These are phyloP conservation scores for Paralinhomoeus sp. DNA, from an alignment of 2,888 invertebrate genomes.

Conservation along the genomic window DNA sequence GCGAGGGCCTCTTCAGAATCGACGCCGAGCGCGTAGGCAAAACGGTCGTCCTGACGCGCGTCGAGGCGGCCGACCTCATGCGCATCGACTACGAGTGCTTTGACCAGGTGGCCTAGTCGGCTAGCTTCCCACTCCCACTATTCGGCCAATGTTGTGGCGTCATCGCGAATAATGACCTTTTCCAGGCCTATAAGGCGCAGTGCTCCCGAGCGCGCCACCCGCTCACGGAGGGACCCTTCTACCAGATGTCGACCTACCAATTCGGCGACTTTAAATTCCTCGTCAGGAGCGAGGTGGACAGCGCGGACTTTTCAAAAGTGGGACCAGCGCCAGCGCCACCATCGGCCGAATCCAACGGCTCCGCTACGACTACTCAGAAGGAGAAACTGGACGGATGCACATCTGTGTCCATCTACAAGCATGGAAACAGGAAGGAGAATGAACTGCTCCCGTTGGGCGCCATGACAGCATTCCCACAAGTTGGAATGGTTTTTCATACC, in stretches of 20 bases:
- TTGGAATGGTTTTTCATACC: too few relatives aligned
- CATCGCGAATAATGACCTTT: too few relatives aligned
- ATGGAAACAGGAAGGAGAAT: not conserved
- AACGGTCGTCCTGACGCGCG: constrained; percentile 20
- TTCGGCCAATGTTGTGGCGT: too few relatives aligned
- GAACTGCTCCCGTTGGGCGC: not conserved
- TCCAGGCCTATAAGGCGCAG: too few relatives aligned
- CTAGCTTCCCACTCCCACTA: too few relatives aligned
- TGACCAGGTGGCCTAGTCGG: constrained; percentile 17
- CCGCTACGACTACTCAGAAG: constrained; percentile 13
- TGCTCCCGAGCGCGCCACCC: too few relatives aligned
- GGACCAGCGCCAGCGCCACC: constrained; percentile 8
- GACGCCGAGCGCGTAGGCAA: constrained; percentile 24
- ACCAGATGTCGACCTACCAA: constrained; percentile 19
- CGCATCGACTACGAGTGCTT: constrained; percentile 17
- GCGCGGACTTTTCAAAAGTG: constrained; percentile 21
- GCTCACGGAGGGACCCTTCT: constrained; percentile 20
- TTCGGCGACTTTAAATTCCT: constrained; percentile 21
- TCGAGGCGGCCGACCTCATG: constrained; percentile 23
- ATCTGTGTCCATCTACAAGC: not conserved
- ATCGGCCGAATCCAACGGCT: constrained; percentile 12
- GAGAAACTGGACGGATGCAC: constrained; percentile 9
- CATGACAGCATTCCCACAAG: constrained; percentile 22
- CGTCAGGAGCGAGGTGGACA: constrained; percentile 22
- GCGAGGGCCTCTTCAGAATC: constrained; percentile 14